Percentiles rank a stretch among this genome's conserved stretches.
Conservation (phyloP, 2,113 vertebrate species). For the Festucalex cinctus region DNA sequence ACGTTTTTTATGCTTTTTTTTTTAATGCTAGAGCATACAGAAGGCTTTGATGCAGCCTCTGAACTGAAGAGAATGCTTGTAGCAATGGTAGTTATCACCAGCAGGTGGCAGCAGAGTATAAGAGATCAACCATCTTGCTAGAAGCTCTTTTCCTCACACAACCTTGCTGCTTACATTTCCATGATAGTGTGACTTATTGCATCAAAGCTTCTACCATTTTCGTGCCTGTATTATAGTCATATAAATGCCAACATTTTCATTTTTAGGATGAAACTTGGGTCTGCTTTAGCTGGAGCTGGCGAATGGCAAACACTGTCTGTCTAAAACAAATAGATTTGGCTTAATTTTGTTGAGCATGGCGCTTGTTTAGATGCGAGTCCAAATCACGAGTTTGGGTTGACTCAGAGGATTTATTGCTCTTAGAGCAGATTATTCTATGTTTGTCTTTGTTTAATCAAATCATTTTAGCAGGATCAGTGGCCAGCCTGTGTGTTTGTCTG, state of each 20-base stretch:
- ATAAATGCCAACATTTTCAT: constrained; percentile 33
- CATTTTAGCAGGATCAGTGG: constrained; percentile 67
- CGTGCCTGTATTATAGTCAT: constrained; percentile 13
- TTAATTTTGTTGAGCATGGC: constrained; percentile 42
- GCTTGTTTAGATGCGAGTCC: constrained; percentile 62
- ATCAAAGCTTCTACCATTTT: too few species aligned
- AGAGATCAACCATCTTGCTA: too few species aligned
- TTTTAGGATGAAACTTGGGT: constrained; percentile 44
- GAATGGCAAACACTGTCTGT: constrained; percentile 52
- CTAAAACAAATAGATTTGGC: constrained; percentile 62
- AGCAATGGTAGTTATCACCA: too few species aligned
- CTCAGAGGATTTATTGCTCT: constrained; percentile 66
- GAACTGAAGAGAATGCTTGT: too few species aligned
- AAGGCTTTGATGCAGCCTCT: too few species aligned
- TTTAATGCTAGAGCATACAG: too few species aligned
- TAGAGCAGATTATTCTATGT: constrained; percentile 66
- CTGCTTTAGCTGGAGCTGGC: constrained; percentile 34
- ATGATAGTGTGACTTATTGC: too few species aligned
- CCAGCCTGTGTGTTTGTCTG: constrained; percentile 66
- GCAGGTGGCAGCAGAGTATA: too few species aligned
- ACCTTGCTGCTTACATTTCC: too few species aligned
- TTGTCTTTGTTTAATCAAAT: constrained; percentile 73
- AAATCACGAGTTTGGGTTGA: constrained; percentile 59
- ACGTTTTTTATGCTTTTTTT: too few species aligned
- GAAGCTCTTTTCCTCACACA: too few species aligned